A percentile compares a stretch with the other conserved stretches of the same genome.
phyloP scores from a whole-genome alignment of 2,113 vertebrate genomes.

The Microcebus jonahi region DNA sequence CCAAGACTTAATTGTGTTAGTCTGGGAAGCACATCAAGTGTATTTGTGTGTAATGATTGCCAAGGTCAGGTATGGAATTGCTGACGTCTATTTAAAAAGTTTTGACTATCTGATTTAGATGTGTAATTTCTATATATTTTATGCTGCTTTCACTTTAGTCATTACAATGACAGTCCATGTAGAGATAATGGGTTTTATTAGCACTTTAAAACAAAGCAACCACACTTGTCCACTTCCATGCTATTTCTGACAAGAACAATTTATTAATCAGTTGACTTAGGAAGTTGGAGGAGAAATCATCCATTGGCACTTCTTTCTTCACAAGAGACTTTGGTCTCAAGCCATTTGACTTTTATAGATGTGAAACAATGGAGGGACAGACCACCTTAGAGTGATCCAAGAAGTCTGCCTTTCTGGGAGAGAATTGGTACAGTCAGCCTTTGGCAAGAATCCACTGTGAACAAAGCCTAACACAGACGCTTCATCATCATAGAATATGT shows the following conservation, averaged over 20 bases:
- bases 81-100: neutral
- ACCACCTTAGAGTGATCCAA: constrained; percentile 33
- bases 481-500: neutral
- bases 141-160: constrained; percentile 48
- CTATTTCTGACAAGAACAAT: constrained; percentile 27
- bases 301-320: neutral
- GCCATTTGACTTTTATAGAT: constrained; percentile 14
- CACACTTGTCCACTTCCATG: neutral
- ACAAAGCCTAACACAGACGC: constrained; percentile 12
- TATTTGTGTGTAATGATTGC: neutral
- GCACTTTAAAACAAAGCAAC: constrained; percentile 47
- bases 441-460: constrained; percentile 26
- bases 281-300: neutral
- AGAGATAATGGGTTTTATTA: constrained; percentile 53
- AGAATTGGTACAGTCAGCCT: neutral
- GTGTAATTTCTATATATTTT: constrained; percentile 35
- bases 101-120: constrained; percentile 48
- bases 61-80: constrained; percentile 21
- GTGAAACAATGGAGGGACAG: neutral
- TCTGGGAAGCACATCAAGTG: constrained; percentile 42
- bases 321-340: constrained; percentile 46
- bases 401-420: constrained; percentile 18
- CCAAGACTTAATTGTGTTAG: constrained; percentile 17
- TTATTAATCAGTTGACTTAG: constrained; percentile 24
- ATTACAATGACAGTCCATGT: constrained; percentile 41